These are phyloP conservation scores for Ascidia mentula DNA, from an alignment of 23 tunicate genomes.

Conservation along the genomic window DNA sequence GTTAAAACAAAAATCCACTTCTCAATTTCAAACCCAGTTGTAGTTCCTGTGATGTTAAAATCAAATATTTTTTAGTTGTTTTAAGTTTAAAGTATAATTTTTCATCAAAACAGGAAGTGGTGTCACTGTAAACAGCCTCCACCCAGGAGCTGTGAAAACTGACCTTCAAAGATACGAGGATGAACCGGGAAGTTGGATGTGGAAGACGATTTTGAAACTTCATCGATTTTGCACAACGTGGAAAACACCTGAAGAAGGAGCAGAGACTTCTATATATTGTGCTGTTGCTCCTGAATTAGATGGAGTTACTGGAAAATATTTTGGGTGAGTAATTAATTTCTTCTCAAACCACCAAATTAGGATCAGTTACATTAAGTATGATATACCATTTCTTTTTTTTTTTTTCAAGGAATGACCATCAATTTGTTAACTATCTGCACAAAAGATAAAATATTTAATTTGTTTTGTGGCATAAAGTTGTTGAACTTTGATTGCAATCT, in stretches of 20 bases:
- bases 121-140: conserved; percentile 10
- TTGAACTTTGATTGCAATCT: too few relatives aligned
- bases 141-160: conserved; percentile 1
- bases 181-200: not conserved
- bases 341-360: not conserved
- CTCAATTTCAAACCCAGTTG: too few relatives aligned
- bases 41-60: too few relatives aligned
- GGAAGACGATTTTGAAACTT: not conserved
- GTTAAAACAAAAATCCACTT: too few relatives aligned
- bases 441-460: not conserved
- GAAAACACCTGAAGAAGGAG: conserved; percentile 62
- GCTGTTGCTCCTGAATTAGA: conserved; percentile 60
- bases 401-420: not conserved
- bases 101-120: not conserved
- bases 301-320: conserved; percentile 32
- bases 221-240: not conserved
- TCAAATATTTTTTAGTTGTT: too few relatives aligned
- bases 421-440: not conserved
- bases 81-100: too few relatives aligned
- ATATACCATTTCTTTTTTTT: not conserved
- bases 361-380: not conserved
- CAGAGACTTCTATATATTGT: conserved; percentile 45
- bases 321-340: not conserved
- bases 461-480: too few relatives aligned
- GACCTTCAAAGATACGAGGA: not conserved